Percentiles rank a stretch among this genome's conserved stretches.
These are phyloP conservation scores for Ginglymostoma cirratum DNA, from an alignment of 2,113 vertebrate species.

Conservation along the genomic window DNA sequence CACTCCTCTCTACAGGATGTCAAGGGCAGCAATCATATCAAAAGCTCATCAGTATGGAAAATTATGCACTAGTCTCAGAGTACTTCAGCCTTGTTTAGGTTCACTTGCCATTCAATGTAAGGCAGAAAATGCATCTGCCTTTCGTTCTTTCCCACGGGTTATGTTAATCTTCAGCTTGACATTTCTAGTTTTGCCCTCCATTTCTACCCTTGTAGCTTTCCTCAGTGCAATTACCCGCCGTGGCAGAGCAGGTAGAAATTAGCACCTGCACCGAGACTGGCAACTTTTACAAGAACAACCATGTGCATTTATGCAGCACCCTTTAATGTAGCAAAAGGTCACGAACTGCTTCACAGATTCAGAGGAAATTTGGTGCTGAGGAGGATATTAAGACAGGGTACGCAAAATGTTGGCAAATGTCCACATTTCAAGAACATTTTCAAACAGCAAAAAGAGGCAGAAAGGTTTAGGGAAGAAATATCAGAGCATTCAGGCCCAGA, in stretches of 20 bases:
- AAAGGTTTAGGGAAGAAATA: not conserved
- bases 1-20: not conserved
- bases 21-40: conserved; percentile 20
- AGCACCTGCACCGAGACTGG: not conserved
- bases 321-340: not conserved
- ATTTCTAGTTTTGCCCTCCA: not conserved
- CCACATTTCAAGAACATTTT: not conserved
- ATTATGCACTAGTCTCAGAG: not conserved
- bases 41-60: conserved; percentile 29
- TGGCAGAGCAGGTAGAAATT: not conserved
- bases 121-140: not conserved
- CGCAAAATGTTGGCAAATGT: not conserved
- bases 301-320: not conserved
- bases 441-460: not conserved
- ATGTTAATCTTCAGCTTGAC: not conserved
- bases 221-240: not conserved
- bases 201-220: not conserved
- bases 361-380: not conserved
- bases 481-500: not conserved
- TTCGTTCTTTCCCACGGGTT: not conserved
- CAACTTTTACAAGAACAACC: not conserved
- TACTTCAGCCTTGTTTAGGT: conserved; percentile 9
- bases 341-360: not conserved
- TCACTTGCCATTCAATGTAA: not conserved
- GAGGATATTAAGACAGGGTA: not conserved